These are phyloP conservation scores for Mesaphorura yosii DNA, from an alignment of 1,140 invertebrate species.

Conservation along the genomic window DNA sequence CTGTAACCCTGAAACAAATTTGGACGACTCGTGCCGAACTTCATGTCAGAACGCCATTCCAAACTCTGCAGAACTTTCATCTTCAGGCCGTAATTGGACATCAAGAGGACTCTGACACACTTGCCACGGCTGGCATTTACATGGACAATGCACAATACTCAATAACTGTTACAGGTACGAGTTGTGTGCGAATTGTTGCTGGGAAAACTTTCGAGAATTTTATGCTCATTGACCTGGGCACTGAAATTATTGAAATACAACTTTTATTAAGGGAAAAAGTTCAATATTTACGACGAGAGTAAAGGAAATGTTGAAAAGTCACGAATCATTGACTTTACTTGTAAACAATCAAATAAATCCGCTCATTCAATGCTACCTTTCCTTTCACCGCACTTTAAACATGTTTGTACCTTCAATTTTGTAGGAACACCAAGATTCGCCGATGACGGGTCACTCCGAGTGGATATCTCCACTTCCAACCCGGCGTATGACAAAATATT, in stretches of 20 bases:
- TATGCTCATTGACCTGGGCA: too few species aligned
- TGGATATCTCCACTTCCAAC: constrained; percentile 28
- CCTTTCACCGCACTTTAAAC: too few species aligned
- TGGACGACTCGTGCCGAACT: constrained; percentile 24
- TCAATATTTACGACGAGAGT: too few species aligned
- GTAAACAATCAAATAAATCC: constrained; percentile 2
- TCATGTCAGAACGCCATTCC: constrained; percentile 28
- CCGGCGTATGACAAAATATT: constrained; percentile 31
- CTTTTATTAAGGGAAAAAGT: too few species aligned
- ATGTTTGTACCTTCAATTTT: neutral
- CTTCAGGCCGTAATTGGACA: constrained; percentile 25
- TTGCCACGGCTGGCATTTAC: constrained; percentile 26
- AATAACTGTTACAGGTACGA: constrained; percentile 24
- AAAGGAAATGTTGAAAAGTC: too few species aligned
- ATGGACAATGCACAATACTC: constrained; percentile 26
- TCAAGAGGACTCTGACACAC: constrained; percentile 25
- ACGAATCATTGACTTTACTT: too few species aligned
- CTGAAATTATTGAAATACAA: too few species aligned
- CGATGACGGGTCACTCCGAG: constrained; percentile 28
- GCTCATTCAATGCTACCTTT: neutral
- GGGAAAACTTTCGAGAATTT: neutral
- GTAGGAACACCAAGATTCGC: constrained; percentile 29
- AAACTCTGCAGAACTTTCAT: constrained; percentile 21
- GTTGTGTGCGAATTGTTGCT: neutral
- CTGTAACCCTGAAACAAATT: constrained; percentile 15